These are phyloP conservation scores for Aromia moschata DNA, from an alignment of 2,888 invertebrate species.

Conservation along the genomic window DNA sequence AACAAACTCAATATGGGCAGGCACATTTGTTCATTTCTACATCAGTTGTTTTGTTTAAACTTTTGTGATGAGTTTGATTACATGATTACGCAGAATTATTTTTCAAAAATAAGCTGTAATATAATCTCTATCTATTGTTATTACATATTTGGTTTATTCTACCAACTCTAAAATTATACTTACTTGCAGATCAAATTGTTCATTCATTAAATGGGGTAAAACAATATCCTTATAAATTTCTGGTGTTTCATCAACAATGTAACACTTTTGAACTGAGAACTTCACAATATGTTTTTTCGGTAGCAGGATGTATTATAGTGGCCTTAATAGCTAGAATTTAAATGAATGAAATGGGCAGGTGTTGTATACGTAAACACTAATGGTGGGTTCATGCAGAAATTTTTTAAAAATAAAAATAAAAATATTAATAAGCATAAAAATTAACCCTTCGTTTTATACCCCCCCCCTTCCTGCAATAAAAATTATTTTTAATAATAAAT, in stretches of 20 bases:
- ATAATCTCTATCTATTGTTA: conserved; percentile 4
- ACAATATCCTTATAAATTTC: conserved; percentile 82
- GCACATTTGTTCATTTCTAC: no score
- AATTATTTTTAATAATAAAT: conserved; percentile 18
- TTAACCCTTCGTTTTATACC: neutral
- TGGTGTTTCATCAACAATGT: conserved; percentile 86
- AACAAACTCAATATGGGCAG: conserved; percentile 11
- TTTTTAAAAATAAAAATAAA: conserved; percentile 6
- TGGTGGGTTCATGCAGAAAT: no score
- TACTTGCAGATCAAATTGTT: conserved; percentile 84
- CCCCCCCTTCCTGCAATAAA: neutral
- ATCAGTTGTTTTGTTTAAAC: no score
- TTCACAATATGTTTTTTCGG: conserved; percentile 91
- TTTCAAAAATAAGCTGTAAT: conserved; percentile 6
- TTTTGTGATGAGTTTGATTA: no score
- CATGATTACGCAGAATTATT: no score
- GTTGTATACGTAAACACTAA: no score
- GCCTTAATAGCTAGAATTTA: conserved; percentile 91
- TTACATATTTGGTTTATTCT: neutral
- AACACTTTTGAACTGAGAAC: conserved; percentile 77
- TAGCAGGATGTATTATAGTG: conserved; percentile 92
- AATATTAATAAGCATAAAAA: neutral
- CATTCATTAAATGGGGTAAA: conserved; percentile 76
- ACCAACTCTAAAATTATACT: no score
- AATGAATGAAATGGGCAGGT: no score